These are phyloP conservation scores for Hypocryptadius cinnamomeus DNA, from an alignment of 2,113 vertebrate genomes.

Conservation along the genomic window DNA sequence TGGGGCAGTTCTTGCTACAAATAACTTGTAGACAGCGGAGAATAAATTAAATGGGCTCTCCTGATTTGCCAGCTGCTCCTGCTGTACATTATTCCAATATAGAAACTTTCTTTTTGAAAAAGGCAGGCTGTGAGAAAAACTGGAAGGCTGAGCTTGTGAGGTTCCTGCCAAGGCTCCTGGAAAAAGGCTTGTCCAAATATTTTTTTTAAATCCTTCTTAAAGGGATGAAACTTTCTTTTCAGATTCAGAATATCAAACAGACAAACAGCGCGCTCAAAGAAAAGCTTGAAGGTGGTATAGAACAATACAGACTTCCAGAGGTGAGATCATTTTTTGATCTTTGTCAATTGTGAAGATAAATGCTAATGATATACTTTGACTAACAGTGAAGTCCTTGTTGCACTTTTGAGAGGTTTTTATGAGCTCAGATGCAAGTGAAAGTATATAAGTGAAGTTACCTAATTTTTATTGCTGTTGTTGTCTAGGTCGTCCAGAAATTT, in stretches of 20 bases:
- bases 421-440: neutral
- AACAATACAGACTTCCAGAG: constrained; percentile 85
- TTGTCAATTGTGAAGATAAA: neutral
- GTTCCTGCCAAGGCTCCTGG: neutral
- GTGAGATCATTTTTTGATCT: constrained; percentile 58
- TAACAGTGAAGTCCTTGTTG: neutral
- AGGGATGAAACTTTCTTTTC: constrained; percentile 3
- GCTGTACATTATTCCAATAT: neutral
- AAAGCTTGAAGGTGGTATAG: constrained; percentile 84
- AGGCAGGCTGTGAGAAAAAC: neutral
- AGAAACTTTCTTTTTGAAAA: neutral
- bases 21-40: neutral
- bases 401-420: neutral
- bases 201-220: neutral
- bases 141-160: neutral
- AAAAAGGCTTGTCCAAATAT: neutral
- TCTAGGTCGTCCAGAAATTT: constrained; percentile 86
- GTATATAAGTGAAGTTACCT: neutral
- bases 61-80: neutral
- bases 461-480: neutral
- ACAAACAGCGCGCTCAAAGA: constrained; percentile 89
- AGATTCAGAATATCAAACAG: constrained; percentile 98
- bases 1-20: neutral
- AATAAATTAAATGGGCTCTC: neutral
- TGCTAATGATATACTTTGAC: neutral